A percentile compares a stretch with the other conserved stretches of the same genome.
phyloP scores from a whole-genome alignment of 2,888 invertebrate species.

The Hypena proboscidalis region DNA sequence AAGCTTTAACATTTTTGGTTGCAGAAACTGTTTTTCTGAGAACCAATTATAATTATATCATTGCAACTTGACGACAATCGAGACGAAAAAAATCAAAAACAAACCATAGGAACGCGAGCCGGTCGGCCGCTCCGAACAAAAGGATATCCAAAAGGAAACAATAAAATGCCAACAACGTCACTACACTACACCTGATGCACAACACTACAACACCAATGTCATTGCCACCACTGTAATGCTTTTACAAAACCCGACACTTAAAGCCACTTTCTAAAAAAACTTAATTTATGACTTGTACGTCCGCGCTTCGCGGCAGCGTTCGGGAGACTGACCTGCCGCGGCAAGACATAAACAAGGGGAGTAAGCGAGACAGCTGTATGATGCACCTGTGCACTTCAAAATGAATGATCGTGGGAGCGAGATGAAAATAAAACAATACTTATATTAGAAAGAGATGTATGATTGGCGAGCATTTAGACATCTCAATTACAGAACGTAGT shows the following conservation, averaged over 20 bases:
- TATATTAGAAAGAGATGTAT: constrained; percentile 65
- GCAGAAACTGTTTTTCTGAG: constrained; percentile 1
- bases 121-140: constrained; percentile 55
- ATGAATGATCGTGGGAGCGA: constrained; percentile 69
- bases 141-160: constrained; percentile 56
- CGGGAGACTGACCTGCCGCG: constrained; percentile 66
- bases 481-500: constrained; percentile 37
- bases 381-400: constrained; percentile 82
- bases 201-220: constrained; percentile 48
- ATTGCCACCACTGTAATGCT: constrained; percentile 46
- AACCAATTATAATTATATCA: constrained; percentile 6
- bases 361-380: constrained; percentile 66
- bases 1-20: not conserved
- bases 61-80: constrained; percentile 42
- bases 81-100: constrained; percentile 36
- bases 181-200: constrained; percentile 47
- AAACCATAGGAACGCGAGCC: constrained; percentile 49
- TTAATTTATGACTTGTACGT: constrained; percentile 45
- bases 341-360: constrained; percentile 59
- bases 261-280: constrained; percentile 59
- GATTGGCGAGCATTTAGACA: constrained; percentile 44
- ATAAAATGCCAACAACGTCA: constrained; percentile 60
- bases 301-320: constrained; percentile 48
- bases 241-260: constrained; percentile 48
- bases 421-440: constrained; percentile 73